phyloP scores from a whole-genome alignment of 2,888 invertebrate species.

The Urechis unicinctus region DNA sequence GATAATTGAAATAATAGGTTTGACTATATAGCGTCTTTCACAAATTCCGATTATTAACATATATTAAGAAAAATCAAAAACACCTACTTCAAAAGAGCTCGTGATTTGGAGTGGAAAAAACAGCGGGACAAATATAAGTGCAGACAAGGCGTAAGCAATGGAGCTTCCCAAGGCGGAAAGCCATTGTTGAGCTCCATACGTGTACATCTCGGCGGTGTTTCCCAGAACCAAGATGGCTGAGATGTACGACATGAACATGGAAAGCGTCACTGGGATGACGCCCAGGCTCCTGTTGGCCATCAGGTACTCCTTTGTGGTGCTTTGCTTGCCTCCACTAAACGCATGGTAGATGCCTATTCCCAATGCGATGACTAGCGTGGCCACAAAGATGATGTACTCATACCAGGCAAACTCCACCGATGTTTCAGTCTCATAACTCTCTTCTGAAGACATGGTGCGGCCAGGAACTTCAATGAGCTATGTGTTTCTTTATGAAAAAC shows the following conservation, averaged over 20 bases:
- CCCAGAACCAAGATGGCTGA: conserved; percentile 16
- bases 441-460: too few relatives aligned
- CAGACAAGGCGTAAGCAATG: conserved; percentile 3
- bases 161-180: conserved; percentile 7
- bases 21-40: too few relatives aligned
- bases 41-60: too few relatives aligned
- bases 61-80: too few relatives aligned
- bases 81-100: conserved; percentile 8
- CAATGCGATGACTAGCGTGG: conserved; percentile 8
- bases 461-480: too few relatives aligned
- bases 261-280: conserved; percentile 11
- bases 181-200: conserved; percentile 7
- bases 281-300: conserved; percentile 10
- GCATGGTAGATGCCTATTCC: conserved; percentile 13
- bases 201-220: conserved; percentile 15
- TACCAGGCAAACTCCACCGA: conserved; percentile 8
- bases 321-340: conserved; percentile 8
- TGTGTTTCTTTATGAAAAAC: too few relatives aligned
- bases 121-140: conserved; percentile 23
- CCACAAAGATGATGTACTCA: conserved; percentile 10
- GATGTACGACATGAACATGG: conserved; percentile 16
- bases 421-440: conserved; percentile 52
- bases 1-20: too few relatives aligned
- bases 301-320: conserved; percentile 14
- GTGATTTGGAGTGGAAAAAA: conserved; percentile 26